phyloP scores from a whole-genome alignment of 2,888 invertebrate species.

The Argyra leucocephala region DNA sequence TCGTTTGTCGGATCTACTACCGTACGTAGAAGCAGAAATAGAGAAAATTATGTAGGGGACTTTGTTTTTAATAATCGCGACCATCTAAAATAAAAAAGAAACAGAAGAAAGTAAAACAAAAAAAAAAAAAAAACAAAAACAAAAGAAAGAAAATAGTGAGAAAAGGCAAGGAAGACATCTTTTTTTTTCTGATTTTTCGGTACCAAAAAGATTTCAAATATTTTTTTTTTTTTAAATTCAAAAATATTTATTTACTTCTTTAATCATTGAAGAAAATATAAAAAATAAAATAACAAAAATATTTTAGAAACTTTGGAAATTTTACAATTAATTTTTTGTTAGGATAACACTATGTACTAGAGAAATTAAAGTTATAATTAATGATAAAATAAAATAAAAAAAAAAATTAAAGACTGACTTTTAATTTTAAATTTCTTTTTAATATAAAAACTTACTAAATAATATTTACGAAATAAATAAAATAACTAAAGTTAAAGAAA shows the following conservation, averaged over 20 bases:
- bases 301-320: background rate
- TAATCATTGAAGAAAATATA: background rate
- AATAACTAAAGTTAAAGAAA: too few relatives aligned
- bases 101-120: background rate
- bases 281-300: background rate
- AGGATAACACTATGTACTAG: too few relatives aligned
- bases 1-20: too few relatives aligned
- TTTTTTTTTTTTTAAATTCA: background rate
- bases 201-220: background rate
- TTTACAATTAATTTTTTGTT: background rate
- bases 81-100: background rate
- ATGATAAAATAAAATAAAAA: too few relatives aligned
- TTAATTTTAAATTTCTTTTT: too few relatives aligned
- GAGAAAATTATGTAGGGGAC: constrained; percentile 6
- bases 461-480: too few relatives aligned
- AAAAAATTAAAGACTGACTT: too few relatives aligned
- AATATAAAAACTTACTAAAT: too few relatives aligned
- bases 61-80: constrained; percentile 6
- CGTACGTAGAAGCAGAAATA: background rate
- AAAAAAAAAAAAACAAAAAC: background rate
- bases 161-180: constrained; percentile 11
- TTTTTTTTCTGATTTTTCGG: constrained; percentile 9
- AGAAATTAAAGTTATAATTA: too few relatives aligned
- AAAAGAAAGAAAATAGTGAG: background rate
- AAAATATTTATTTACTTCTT: background rate